Base-by-base conservation (phyloP, 2,888 invertebrate species). In the Epiperipatus broadwayi region DNA sequence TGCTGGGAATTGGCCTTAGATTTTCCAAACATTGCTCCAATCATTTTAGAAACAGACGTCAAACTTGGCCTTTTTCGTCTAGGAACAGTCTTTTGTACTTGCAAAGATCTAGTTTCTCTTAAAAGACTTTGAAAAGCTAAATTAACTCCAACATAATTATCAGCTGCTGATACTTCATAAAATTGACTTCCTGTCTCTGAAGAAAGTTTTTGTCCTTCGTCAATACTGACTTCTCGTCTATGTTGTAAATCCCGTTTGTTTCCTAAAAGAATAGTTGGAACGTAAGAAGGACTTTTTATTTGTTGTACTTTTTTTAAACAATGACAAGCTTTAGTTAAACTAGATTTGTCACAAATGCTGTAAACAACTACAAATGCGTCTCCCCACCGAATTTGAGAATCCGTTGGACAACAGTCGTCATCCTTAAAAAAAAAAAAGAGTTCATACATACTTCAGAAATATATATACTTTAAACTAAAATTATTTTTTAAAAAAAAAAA, bases 151-250 rank as follows among this genome's bases (percentile, higher is more conserved):
- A 72, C 69, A 18, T 72, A 73, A 59, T 78, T 78, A 57, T 78
- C 78, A 0, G 78, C 78, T 5, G 78, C 78, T 16, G 77, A 76
- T n/a, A 78, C 73, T 59, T 79, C 78, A 59, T 73, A 72, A 60
- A 78, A 79, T 35, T 72, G 74, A 46, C 75, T 73, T 15, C 72
- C 70, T 54, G 72, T 2, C 31, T 30, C 7, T 10, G 8, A 10
- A 5, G 38, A 8, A 12, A 36, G 4, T 14, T 36, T 36, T 14
- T 7, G n/a, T n/a, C 18, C 34, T 16, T 37, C 22, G 8, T 10
- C n/a, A 67, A 37, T 48, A 49, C 41, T 72, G 69, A 77, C 77
- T 68, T 73, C 70, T 68, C 78, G 64, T 42, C 76, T 65, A 59
- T 78, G 77, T 55, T 75, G 75, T 30, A 25, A 22, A 37, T 44